Conservation (phyloP, 1,140 invertebrate species). For the Ceratina australensis region DNA sequence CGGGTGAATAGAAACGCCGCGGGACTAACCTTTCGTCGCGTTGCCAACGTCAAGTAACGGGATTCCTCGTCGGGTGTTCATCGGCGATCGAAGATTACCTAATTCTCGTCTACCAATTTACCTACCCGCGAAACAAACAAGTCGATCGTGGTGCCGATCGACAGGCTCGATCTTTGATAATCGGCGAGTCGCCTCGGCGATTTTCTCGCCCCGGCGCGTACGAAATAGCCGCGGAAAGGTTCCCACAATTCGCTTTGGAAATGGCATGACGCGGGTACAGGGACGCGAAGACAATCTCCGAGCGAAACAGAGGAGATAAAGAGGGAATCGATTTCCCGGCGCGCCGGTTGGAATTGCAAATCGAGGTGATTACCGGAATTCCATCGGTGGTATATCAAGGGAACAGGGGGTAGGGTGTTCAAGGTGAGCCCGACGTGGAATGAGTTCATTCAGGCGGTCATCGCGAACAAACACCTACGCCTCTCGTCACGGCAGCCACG, state of each 20-base stretch:
- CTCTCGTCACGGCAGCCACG: constrained; percentile 16
- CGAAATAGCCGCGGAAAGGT: background rate
- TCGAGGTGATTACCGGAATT: constrained; percentile 54
- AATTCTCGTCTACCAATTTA: constrained; percentile 11
- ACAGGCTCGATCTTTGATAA: background rate
- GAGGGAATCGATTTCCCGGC: constrained; percentile 40
- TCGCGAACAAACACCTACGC: constrained; percentile 45
- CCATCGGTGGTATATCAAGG: constrained; percentile 32
- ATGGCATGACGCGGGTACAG: constrained; percentile 28
- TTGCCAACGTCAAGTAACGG: background rate
- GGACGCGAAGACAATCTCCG: constrained; percentile 38
- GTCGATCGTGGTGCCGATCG: constrained; percentile 2
- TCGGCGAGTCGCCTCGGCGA: background rate
- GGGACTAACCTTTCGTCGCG: background rate
- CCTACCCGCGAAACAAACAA: background rate
- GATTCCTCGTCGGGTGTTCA: background rate
- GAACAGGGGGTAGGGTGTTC: constrained; percentile 18
- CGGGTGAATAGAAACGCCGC: constrained; percentile 28
- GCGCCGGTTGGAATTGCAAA: constrained; percentile 45
- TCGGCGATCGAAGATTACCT: background rate
- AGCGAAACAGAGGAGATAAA: constrained; percentile 44
- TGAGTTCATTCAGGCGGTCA: constrained; percentile 21
- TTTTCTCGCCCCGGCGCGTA: constrained; percentile 15
- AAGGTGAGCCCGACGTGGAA: constrained; percentile 34
- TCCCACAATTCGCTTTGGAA: constrained; percentile 15